Conservation (phyloP, 2,113 vertebrate genomes). For the Tetrao urogallus region DNA sequence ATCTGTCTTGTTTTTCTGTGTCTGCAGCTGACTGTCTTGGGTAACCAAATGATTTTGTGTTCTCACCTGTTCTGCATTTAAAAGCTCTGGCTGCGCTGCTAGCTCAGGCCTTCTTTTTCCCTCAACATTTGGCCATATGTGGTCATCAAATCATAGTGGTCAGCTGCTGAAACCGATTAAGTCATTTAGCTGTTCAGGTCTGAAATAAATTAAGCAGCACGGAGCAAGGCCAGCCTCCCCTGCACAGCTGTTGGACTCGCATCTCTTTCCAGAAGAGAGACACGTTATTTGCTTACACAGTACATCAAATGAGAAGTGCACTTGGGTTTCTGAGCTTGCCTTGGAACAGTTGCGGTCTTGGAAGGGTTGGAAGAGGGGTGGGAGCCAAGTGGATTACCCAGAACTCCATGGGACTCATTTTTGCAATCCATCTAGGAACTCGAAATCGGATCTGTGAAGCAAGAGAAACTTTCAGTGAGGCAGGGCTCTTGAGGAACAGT, state of each 20-base stretch:
- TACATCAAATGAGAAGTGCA: conserved; percentile 31
- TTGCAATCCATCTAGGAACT: conserved; percentile 3
- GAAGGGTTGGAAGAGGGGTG: conserved; percentile 9
- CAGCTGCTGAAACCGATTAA: conserved; percentile 11
- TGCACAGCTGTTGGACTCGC: not conserved
- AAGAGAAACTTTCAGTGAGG: not conserved
- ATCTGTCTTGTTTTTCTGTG: not conserved
- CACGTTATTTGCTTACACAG: conserved; percentile 38
- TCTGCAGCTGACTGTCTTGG: conserved; percentile 17
- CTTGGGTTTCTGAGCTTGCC: conserved; percentile 32
- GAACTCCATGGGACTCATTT: not conserved
- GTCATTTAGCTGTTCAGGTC: conserved; percentile 30
- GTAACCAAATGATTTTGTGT: conserved; percentile 39
- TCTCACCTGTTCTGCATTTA: conserved; percentile 49
- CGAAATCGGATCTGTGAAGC: conserved; percentile 6
- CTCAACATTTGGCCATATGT: not conserved
- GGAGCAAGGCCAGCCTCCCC: not conserved
- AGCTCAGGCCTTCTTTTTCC: not conserved
- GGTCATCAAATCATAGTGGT: conserved; percentile 29
- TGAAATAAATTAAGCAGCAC: conserved; percentile 41
- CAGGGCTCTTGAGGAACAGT: not conserved
- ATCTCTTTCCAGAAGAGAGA: conserved; percentile 35
- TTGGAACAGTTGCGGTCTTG: not conserved
- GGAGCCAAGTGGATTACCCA: conserved; percentile 15
- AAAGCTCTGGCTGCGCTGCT: not conserved